Percentiles rank a stretch among this genome's conserved stretches.
Conservation (phyloP, 1,140 invertebrate genomes). For the Andricus grossulariae region DNA sequence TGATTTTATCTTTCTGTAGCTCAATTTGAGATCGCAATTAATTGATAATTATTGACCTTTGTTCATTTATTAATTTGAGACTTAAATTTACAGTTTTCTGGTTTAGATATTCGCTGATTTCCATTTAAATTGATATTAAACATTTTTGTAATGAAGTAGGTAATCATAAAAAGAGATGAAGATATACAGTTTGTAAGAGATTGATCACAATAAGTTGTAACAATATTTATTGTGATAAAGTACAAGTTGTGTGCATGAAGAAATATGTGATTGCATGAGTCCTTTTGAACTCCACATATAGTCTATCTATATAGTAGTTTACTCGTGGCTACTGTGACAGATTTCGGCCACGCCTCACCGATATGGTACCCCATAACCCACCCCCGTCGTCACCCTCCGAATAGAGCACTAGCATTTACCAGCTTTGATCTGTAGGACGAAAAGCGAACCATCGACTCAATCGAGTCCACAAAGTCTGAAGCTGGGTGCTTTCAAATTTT, state of each 20-base stretch:
- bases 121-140: no score
- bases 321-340: conserved; percentile 74
- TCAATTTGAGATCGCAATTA: no score
- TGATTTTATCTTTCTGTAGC: no score
- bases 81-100: no score
- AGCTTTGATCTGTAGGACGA: conserved; percentile 55
- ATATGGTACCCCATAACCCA: conserved; percentile 64
- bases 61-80: no score
- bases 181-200: background rate
- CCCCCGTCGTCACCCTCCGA: conserved; percentile 53
- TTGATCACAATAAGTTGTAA: background rate
- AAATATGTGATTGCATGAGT: conserved; percentile 22
- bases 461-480: background rate
- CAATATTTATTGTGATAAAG: conserved; percentile 19
- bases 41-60: no score
- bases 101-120: no score
- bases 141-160: background rate
- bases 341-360: conserved; percentile 75
- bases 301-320: conserved; percentile 53
- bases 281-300: conserved; percentile 21
- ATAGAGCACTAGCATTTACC: conserved; percentile 57
- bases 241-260: background rate
- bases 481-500: background rate
- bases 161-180: background rate
- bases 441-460: conserved; percentile 43